phyloP scores from a whole-genome alignment of 2,113 vertebrate genomes.

The Otus sunia region DNA sequence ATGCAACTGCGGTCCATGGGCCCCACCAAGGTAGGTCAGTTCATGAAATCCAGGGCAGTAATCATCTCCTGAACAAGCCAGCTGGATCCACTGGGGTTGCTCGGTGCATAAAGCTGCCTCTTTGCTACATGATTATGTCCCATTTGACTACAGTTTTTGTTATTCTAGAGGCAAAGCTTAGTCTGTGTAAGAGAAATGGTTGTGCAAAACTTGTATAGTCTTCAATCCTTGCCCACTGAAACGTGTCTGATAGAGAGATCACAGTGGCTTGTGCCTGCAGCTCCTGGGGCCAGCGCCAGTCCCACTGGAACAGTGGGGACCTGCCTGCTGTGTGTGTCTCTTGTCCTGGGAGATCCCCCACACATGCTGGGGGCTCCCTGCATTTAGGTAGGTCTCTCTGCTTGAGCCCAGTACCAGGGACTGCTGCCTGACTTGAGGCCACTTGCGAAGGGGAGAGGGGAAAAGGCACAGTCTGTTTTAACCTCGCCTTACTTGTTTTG shows the following conservation, averaged over 20 bases:
- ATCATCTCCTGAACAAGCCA: background rate
- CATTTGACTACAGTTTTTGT: background rate
- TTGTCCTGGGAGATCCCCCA: background rate
- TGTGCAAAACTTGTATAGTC: background rate
- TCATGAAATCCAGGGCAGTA: background rate
- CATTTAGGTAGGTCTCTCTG: background rate
- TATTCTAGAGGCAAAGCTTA: background rate
- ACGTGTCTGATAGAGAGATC: background rate
- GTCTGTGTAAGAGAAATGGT: background rate
- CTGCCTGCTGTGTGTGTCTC: background rate
- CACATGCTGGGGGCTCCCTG: background rate
- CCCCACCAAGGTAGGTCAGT: background rate
- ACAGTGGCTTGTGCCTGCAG: background rate
- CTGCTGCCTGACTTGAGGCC: background rate
- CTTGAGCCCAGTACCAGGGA: accelerated
- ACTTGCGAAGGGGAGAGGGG: background rate
- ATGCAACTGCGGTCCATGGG: background rate
- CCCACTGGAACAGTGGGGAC: accelerated
- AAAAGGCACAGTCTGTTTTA: background rate
- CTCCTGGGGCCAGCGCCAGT: background rate
- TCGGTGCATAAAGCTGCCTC: background rate
- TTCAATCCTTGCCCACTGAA: background rate
- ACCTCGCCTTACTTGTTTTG: background rate
- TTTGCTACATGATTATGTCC: background rate
- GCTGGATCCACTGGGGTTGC: background rate